These are phyloP conservation scores for Temnothorax curvispinosus DNA, from an alignment of 1,140 invertebrate genomes.

Conservation along the genomic window DNA sequence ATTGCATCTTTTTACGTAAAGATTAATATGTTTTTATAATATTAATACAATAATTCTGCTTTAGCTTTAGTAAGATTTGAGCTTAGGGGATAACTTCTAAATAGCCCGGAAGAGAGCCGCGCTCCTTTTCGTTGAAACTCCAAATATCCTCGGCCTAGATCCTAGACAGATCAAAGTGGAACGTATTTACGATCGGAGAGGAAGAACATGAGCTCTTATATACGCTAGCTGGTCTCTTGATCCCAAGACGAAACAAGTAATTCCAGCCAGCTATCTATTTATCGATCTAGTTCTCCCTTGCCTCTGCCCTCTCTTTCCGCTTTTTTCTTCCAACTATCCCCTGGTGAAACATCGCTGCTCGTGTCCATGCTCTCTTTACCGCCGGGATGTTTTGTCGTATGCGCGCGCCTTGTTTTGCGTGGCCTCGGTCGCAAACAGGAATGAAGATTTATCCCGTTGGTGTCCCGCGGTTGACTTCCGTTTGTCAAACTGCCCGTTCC, in stretches of 20 bases:
- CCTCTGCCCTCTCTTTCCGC: background rate
- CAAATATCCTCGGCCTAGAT: conserved; percentile 44
- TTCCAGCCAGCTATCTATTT: conserved; percentile 53
- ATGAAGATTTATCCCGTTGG: conserved; percentile 52
- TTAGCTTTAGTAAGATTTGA: background rate
- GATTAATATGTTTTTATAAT: background rate
- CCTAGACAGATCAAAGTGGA: conserved; percentile 48
- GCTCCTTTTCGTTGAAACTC: background rate
- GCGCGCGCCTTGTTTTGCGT: conserved; percentile 48
- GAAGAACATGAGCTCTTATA: conserved; percentile 42
- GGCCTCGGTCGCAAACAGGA: conserved; percentile 42
- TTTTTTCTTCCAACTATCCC: conserved; percentile 44
- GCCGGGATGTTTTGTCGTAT: conserved; percentile 46
- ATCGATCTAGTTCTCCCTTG: conserved; percentile 43
- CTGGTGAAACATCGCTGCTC: conserved; percentile 44
- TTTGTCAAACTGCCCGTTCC: conserved; percentile 40
- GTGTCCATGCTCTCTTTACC: conserved; percentile 54
- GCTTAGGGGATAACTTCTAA: background rate
- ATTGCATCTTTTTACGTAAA: background rate
- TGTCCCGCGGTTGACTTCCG: conserved; percentile 57
- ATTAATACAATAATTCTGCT: background rate
- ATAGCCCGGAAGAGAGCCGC: background rate
- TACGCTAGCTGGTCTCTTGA: conserved; percentile 44
- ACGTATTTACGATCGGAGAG: conserved; percentile 44
- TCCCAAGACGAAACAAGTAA: conserved; percentile 58